Evolutionary conservation across 2,113 vertebrate species (phyloP).

Genomic region (Oceanites oceanicus): DNA sequence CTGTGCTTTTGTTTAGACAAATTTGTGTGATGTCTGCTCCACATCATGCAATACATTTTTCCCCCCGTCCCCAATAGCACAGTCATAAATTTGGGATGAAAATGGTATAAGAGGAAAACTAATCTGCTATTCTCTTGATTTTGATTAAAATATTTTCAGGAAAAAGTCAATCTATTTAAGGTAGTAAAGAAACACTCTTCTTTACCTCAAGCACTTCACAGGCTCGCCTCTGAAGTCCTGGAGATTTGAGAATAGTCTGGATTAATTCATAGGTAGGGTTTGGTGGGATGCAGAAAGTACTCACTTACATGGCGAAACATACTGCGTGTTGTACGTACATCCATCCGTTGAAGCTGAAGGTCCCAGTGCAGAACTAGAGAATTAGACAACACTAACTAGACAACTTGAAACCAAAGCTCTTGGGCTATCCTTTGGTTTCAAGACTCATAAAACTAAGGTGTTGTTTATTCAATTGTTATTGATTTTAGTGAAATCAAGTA

Average conservation of each 20-base stretch:
- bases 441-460: neutral
- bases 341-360: neutral
- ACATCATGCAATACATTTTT: slow-evolving; percentile 27
- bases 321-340: neutral
- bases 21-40: slow-evolving; percentile 49
- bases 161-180: neutral
- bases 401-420: neutral
- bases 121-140: slow-evolving; percentile 21
- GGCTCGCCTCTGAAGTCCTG: neutral
- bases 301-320: neutral
- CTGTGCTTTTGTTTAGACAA: slow-evolving; percentile 67
- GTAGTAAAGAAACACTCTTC: neutral
- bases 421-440: neutral
- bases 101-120: slow-evolving; percentile 42
- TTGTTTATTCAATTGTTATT: neutral
- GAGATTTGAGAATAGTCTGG: neutral
- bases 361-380: neutral
- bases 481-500: neutral
- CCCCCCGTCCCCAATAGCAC: neutral
- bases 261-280: neutral
- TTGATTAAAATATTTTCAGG: slow-evolving; percentile 30
- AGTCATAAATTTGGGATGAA: slow-evolving; percentile 47
- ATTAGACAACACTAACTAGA: neutral
- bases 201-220: neutral
- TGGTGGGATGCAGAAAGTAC: neutral